phyloP scores from a whole-genome alignment of 2,888 invertebrate genomes.

The Fissipunctia ypsillon region DNA sequence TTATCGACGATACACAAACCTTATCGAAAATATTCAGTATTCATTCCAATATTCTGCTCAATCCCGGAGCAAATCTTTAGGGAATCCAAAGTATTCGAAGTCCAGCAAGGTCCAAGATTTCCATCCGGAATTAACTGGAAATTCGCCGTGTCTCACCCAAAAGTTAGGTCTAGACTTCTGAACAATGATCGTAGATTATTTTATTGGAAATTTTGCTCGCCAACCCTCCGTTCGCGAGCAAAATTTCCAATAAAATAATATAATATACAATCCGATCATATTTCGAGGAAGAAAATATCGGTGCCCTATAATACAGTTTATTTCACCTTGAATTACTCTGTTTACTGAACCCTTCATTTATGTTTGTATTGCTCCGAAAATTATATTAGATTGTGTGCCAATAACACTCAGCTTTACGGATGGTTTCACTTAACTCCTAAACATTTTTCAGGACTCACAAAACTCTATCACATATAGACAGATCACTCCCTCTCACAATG shows the following conservation, averaged over 20 bases:
- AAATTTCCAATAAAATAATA: no score
- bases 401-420: background rate
- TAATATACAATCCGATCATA: constrained; percentile 39
- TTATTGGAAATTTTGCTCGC: constrained; percentile 30
- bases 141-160: constrained; percentile 46
- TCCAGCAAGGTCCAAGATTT: constrained; percentile 70
- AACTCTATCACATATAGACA: constrained; percentile 52
- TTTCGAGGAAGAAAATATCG: constrained; percentile 14
- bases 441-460: constrained; percentile 26
- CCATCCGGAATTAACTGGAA: constrained; percentile 62
- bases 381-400: constrained; percentile 1
- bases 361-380: background rate
- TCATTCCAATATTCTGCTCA: constrained; percentile 74
- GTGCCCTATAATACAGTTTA: constrained; percentile 10
- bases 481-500: constrained; percentile 45
- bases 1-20: constrained; percentile 27
- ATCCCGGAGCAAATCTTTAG: constrained; percentile 71
- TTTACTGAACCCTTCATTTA: background rate
- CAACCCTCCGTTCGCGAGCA: no score
- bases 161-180: constrained; percentile 57
- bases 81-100: constrained; percentile 78
- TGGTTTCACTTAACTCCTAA: background rate
- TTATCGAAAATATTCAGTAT: constrained; percentile 69
- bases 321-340: background rate
- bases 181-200: constrained; percentile 56